Base-by-base conservation (phyloP, 2,888 invertebrate genomes). In the Heliconius ismenius region DNA sequence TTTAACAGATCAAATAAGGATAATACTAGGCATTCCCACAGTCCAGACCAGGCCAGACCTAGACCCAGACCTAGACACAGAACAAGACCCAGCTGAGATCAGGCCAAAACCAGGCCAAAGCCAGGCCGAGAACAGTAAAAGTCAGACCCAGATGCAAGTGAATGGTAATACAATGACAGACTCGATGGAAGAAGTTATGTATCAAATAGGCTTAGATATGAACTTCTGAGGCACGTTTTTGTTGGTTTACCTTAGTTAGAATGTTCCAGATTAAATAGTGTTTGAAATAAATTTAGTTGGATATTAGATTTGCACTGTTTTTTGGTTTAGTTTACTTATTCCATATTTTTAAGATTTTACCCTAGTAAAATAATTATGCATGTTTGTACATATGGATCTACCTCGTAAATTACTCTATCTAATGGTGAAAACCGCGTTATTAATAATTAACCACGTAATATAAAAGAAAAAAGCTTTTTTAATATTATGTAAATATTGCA, bases 1-100 rank as follows among this genome's bases (percentile, higher is more conserved):
- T 83, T 90, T 98, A 75, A 96, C 96, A 0, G 96, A 97, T 86
- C 95, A 96, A 79, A 95, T 98, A 74, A 92, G 97, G 75, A 88
- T 95, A 2, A 96, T 97, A 79, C 95, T 98, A 69, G 98, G 97
- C 0, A 90, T 94, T 1, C 82, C 95, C 9, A 87, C 85, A 75
- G 81, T 84, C 36, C 67, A 74, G 15, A 83, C 89, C 54, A 89
- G 89, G 63, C 91, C 92, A 83, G 79, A 83, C 82, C 77, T 69
- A 79, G 85, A 84, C 49, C 76, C 76, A 2, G 60, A 74, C 18
- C 64, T 32, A 32, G 32, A 32, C 32, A 32, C 7, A 32, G 32
- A 6, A 0, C 43, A 18, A 6, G 43, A 49, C 18, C 43, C 18
- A 49, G 43, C 43, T 49, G 43, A 49, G 43, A 18, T 18, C 18